phyloP scores from a whole-genome alignment of 2,797 vertebrate genomes.

The Hydrophis major region DNA sequence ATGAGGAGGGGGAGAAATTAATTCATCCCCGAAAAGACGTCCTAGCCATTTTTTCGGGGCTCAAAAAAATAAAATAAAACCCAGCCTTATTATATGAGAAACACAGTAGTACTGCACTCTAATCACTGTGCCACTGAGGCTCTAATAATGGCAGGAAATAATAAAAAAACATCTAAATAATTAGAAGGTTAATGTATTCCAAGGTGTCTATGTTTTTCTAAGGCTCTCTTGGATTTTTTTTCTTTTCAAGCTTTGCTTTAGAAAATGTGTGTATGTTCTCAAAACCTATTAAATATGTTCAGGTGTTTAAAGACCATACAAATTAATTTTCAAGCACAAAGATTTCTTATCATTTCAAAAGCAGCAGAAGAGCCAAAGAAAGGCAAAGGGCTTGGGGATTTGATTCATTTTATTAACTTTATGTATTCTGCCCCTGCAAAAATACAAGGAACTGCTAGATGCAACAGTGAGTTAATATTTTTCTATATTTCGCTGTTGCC shows the following conservation, averaged over 20 bases:
- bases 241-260: neutral
- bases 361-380: neutral
- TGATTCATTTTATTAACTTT: neutral
- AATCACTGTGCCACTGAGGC: no score
- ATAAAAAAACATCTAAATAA: neutral
- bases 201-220: constrained; percentile 18
- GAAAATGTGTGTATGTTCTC: neutral
- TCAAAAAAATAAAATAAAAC: no score
- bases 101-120: no score
- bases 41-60: no score
- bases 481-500: neutral
- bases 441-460: neutral
- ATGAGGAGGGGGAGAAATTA: no score
- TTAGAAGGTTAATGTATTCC: neutral
- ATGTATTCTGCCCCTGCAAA: neutral
- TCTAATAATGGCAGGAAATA: neutral
- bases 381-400: neutral
- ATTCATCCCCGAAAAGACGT: no score
- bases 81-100: no score
- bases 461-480: neutral
- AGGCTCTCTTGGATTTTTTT: constrained; percentile 10
- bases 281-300: neutral
- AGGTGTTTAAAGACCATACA: neutral
- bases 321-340: constrained; percentile 23
- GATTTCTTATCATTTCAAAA: constrained; percentile 11